Evolutionary conservation across 1,140 invertebrate genomes (phyloP), one percentile per base, ranked within the genome.

Genomic region (Drosophila sucinea): DNA sequence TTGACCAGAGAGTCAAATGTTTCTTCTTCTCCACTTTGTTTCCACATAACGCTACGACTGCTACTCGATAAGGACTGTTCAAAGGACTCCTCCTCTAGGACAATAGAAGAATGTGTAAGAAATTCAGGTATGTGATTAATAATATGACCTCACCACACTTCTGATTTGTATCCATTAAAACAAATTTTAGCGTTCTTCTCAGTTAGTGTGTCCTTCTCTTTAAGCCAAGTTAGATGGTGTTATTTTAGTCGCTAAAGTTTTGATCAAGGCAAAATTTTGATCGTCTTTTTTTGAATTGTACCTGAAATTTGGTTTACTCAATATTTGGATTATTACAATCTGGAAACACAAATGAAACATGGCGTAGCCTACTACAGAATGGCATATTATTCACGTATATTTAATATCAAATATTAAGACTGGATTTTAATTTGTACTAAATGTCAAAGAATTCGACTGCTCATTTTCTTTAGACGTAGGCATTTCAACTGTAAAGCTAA

Each of bases 21-120:
- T 41, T 89, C 76, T 47, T 73, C 81, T n/a, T 85, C 83, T 3
- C 70, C 69, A 41, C 7, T 51, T 4, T 70, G 66, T 33, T 89
- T 80, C 84, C 84, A 89, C 81, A 90, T 81, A 29, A 90, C 84
- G 23, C 81, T 73, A n/a, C 81, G 84, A 47, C 74, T 84, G 67
- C 68, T 71, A 51, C 69, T 71, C 10, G 85, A 80, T 17, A 51
- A 67, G 17, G 74, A 76, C 11, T 68, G 54, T 1, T 6, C 44
- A 67, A 77, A 66, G 51, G 54, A 25, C 17, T 58, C 69, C 2
- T 80, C 77, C n/a, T 70, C 76, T 1, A 79, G 38, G 1, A 57
- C 32, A 5, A 56, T 2, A 6, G 2, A 63, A 7, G 1, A 0
- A 11, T 27, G n/a, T 10, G 1, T 60, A 29, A 0, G 30, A 23